Evolutionary conservation across 2,888 invertebrate species (phyloP), one percentile per base, ranked within the genome.

Genomic region (Dynastes tityus): DNA sequence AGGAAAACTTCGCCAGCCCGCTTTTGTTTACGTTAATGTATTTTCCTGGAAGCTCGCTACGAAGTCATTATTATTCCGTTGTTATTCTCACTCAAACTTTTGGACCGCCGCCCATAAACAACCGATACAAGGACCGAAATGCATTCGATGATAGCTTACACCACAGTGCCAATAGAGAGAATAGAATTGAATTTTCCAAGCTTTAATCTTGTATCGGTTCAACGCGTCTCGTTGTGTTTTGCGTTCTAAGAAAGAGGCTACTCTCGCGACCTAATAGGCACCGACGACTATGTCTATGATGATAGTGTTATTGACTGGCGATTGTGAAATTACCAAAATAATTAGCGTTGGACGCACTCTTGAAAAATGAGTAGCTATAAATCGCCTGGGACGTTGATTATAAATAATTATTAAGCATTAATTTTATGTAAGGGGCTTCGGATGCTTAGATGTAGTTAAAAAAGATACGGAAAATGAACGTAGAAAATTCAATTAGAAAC

Each of bases 11-110:
- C 22, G 22, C 16, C 22, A 45, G 45, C 32, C 0, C 22, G 16
- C 65, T 40, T 65, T 67, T 67, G 65, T 67, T 67, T 67, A 67
- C 65, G 65, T 45, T 67, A 67, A 67, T 67, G 40, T 67, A 67
- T 45, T 67, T 67, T 67, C 65, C 6, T 40, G 45, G 65, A 67
- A 67, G 9, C 40, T 22, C 65, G 22, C 22, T 22, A 45, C 37
- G 40, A 65, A 40, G n/a, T 45, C 40, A 45, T 67, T 67, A 45
- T 45, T 67, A 67, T 67, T 67, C 65, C 16, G 40, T 22, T 22
- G 11, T 22, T 40, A 67, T 45, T 67, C 40, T 22, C 65, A 22
- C 16, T 22, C n/a, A 67, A 67, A 22, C 45, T 67, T 55, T 55
- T 55, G n/a, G 55, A 55, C 22, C 16, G 55, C 27, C 22, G 16